Evolutionary conservation across 2,113 vertebrate species (phyloP).

Genomic region (Guaruba guarouba): DNA sequence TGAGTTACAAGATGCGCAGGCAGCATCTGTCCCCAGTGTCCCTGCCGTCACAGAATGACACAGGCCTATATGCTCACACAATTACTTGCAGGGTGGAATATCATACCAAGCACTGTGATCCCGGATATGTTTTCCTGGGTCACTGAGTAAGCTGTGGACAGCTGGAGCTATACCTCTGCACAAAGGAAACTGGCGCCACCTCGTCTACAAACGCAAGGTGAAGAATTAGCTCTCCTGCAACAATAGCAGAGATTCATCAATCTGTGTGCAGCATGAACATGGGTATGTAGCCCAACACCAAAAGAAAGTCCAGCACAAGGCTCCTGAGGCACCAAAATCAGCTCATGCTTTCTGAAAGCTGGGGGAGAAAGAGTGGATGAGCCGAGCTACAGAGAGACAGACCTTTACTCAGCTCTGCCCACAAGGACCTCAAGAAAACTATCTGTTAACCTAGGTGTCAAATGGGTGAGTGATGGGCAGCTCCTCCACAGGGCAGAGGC

Average conservation of each 20-base stretch:
- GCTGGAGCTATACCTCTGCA: not conserved
- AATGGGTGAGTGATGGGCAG: not conserved
- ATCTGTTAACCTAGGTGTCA: not conserved
- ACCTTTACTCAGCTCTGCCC: not conserved
- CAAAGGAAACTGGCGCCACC: not conserved
- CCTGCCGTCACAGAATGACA: rapidly evolving
- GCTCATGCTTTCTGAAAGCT: not conserved
- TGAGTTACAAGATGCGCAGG: not conserved
- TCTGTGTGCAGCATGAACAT: not conserved
- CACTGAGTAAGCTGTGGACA: not conserved
- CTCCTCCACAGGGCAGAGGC: not conserved
- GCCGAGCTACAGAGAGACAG: not conserved
- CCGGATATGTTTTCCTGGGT: rapidly evolving
- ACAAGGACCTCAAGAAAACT: not conserved
- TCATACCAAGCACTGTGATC: not conserved
- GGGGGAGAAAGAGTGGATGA: not conserved
- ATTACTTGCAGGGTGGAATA: not conserved
- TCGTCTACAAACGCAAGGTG: not conserved
- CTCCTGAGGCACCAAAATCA: not conserved
- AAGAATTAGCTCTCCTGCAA: not conserved
- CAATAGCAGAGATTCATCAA: not conserved
- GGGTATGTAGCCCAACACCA: not conserved
- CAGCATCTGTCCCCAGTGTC: too few species aligned
- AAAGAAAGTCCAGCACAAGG: not conserved
- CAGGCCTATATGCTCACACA: not conserved